Conservation (phyloP, 2,113 vertebrate species). For the Ageneiosus marmoratus region DNA sequence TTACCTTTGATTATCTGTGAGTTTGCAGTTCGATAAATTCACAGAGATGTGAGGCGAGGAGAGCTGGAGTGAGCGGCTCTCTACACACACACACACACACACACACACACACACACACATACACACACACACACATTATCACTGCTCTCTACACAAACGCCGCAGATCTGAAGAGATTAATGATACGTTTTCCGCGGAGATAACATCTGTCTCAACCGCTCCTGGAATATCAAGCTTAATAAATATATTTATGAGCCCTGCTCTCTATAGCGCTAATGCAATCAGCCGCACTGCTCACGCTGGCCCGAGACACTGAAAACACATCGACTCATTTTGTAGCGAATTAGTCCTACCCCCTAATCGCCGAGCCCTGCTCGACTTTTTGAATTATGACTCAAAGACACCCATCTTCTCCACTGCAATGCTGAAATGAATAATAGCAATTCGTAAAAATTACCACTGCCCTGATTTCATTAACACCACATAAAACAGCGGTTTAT, state of each 20-base stretch:
- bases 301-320: constrained; percentile 84
- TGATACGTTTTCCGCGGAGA: constrained; percentile 66
- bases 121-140: constrained; percentile 47
- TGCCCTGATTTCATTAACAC: constrained; percentile 99
- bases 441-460: constrained; percentile 96
- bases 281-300: constrained; percentile 89
- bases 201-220: constrained; percentile 74
- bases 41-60: constrained; percentile 43
- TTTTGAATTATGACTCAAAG: constrained; percentile 89
- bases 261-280: constrained; percentile 88
- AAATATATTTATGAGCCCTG: constrained; percentile 93
- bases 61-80: constrained; percentile 1
- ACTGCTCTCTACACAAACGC: constrained; percentile 60
- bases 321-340: constrained; percentile 88
- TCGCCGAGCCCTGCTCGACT: constrained; percentile 91
- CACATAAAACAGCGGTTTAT: constrained; percentile 95
- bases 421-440: constrained; percentile 94
- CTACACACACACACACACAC: constrained; percentile 11
- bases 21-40: constrained; percentile 60
- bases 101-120: constrained; percentile 40
- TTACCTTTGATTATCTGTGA: constrained; percentile 61
- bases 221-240: constrained; percentile 89
- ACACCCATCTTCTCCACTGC: constrained; percentile 81
- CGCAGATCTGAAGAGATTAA: constrained; percentile 66
- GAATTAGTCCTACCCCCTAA: constrained; percentile 93